Percentiles rank a stretch among this genome's conserved stretches.
phyloP scores from a whole-genome alignment of 2,113 vertebrate genomes.

The Triplophysa siluroides region DNA sequence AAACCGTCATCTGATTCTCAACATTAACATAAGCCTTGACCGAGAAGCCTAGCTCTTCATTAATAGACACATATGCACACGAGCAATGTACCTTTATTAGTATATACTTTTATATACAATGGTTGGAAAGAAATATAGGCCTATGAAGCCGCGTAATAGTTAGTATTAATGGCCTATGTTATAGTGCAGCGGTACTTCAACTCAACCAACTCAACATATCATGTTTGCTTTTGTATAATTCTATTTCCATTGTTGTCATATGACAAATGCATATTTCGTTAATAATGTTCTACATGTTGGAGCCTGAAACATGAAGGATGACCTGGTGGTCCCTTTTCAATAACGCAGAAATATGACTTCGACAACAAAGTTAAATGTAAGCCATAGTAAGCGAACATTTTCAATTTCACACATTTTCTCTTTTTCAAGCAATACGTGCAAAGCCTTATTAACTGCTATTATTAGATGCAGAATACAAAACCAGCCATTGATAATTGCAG shows the following conservation, averaged over 20 bases:
- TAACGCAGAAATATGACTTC: conserved; percentile 27
- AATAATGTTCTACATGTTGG: too few species aligned
- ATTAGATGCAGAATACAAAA: conserved; percentile 99
- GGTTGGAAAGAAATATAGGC: too few species aligned
- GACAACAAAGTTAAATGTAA: conserved; percentile 71
- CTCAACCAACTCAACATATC: too few species aligned
- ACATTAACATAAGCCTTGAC: background rate
- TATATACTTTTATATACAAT: too few species aligned
- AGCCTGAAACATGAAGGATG: too few species aligned
- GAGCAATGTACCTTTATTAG: too few species aligned
- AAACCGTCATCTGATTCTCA: conserved; percentile 28
- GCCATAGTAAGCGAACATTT: conserved; percentile 47
- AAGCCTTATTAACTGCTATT: conserved; percentile 95
- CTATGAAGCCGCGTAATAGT: too few species aligned
- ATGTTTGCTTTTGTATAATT: too few species aligned
- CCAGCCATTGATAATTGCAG: conserved; percentile 99
- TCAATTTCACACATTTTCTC: conserved; percentile 61
- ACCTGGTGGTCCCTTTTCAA: background rate
- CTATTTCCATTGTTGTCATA: too few species aligned
- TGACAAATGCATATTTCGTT: too few species aligned
- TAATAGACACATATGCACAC: background rate
- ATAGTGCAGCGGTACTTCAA: too few species aligned
- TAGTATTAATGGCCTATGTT: too few species aligned
- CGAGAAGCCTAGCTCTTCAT: background rate
- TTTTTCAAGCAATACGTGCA: conserved; percentile 73